Conservation (phyloP, 2,888 invertebrate genomes). For the Tipula lateralis region DNA sequence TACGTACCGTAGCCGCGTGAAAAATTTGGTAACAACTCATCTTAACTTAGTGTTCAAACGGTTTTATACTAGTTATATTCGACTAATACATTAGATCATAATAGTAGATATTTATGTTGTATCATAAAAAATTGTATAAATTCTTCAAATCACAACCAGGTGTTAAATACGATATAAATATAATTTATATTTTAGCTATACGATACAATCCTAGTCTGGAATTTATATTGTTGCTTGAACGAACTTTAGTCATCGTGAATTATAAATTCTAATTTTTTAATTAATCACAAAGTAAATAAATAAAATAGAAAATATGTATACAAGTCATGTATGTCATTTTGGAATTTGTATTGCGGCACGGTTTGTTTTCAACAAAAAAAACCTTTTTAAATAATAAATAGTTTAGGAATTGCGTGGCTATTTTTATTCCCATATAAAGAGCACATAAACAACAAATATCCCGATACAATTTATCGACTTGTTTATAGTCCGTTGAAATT, state of each 20-base stretch:
- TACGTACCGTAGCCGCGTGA: background rate
- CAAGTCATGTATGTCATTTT: background rate
- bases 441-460: background rate
- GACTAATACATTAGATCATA: no score
- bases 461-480: background rate
- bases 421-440: background rate
- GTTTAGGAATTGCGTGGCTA: background rate
- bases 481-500: background rate
- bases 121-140: background rate
- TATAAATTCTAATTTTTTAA: background rate
- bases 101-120: no score
- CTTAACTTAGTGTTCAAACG: no score
- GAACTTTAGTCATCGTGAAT: slow-evolving; percentile 11
- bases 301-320: background rate
- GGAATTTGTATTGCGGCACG: background rate
- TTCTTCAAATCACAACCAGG: background rate
- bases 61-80: no score
- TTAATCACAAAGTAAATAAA: background rate
- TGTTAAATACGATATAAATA: background rate
- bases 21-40: no score
- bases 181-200: background rate
- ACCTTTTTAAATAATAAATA: background rate
- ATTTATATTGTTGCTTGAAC: background rate
- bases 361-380: background rate
- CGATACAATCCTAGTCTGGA: background rate